Evolutionary conservation across 2,888 invertebrate genomes (phyloP), one percentile per base, ranked within the genome.

Genomic region (Hymenopus coronatus): DNA sequence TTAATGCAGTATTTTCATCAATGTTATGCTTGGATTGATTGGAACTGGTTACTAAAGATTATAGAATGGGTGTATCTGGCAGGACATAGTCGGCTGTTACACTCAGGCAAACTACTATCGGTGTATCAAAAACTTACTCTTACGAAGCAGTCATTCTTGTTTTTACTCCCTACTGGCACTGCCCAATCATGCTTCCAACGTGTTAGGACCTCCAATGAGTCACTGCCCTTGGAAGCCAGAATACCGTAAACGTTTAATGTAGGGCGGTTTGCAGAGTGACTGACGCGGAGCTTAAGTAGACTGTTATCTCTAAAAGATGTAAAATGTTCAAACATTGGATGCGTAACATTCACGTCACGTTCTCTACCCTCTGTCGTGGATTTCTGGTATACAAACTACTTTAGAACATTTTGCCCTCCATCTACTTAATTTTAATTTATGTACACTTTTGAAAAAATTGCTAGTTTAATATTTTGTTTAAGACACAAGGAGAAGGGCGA

Each of bases 131-230:
- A 82, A 87, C 82, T 82, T 82, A 87, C 87, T 87, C 54, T 14
- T 87, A 82, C 82, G 40, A 87, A 87, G 87, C 82, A 87, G 87
- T 87, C 87, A 87, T 87, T 87, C 87, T 87, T 87, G 87, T 87
- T 87, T 82, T 87, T 82, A 82, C 82, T 27, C 82, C 87, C 85
- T 82, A 30, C 87, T 28, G 40, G 25, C 87, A 82, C 12, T 33
- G 2, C 40, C 83, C 28, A n/a, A 83, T 83, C 83, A 83, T 28
- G 12, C 27, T 12, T 2, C 83, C 27, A 83, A 83, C 27, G 27
- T 83, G 83, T 28, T 83, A 28, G 12, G 28, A 83, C 83, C 28
- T 83, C 83, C n/a, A 28, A 2, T 83, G 28, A 70, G 54, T 70
- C 54, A 20, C 54, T 70, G 54, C 54, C 54, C 54, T 70, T 20